Evolutionary conservation across 2,888 invertebrate species (phyloP).

Genomic region (Apoderus coryli): DNA sequence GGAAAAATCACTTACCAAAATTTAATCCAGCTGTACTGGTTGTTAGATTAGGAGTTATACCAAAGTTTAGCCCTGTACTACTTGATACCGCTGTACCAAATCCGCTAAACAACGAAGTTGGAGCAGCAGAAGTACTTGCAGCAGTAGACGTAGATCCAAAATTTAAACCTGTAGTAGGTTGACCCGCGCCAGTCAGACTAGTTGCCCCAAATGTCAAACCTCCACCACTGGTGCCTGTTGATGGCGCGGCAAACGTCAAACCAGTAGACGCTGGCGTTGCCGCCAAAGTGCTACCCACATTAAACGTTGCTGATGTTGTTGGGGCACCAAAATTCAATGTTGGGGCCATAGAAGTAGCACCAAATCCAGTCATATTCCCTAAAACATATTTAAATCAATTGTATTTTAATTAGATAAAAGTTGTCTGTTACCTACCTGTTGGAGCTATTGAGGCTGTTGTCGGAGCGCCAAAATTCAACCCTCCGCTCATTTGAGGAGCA

Average conservation of each 20-base stretch:
- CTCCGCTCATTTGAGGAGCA: constrained; percentile 4
- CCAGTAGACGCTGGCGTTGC: constrained; percentile 6
- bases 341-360: too few relatives aligned
- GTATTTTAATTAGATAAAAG: too few relatives aligned
- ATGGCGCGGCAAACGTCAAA: constrained; percentile 3
- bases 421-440: too few relatives aligned
- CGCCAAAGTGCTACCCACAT: too few relatives aligned
- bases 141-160: constrained; percentile 14
- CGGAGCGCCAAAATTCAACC: neutral
- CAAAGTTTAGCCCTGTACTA: constrained; percentile 13
- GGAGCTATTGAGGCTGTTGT: constrained; percentile 12
- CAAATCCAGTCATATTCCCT: too few relatives aligned
- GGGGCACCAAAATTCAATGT: constrained; percentile 22
- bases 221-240: too few relatives aligned
- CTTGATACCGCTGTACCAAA: constrained; percentile 6
- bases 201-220: neutral
- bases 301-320: constrained; percentile 8
- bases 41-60: constrained; percentile 10
- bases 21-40: constrained; percentile 18
- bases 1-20: constrained; percentile 6
- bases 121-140: constrained; percentile 11
- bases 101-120: constrained; percentile 9
- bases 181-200: constrained; percentile 3
- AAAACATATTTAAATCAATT: too few relatives aligned
- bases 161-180: constrained; percentile 10